These are phyloP conservation scores for Mylabris phalerata DNA, from an alignment of 1,140 invertebrate genomes.

Conservation along the genomic window DNA sequence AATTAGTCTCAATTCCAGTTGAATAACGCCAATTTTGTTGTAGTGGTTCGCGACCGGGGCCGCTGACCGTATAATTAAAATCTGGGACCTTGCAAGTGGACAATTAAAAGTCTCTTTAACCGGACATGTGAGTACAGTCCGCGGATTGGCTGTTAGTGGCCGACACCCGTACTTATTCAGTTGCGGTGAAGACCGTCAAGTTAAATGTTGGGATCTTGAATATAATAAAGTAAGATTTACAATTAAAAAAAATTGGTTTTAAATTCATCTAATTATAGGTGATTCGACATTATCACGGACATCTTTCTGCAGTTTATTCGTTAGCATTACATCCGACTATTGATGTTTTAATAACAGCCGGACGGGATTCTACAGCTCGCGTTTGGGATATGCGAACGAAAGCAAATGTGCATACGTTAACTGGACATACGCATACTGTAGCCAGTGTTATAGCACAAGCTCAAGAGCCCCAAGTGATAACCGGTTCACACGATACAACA, in stretches of 20 bases:
- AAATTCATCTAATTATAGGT: too few species aligned
- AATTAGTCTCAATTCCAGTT: too few species aligned
- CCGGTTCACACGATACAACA: constrained; percentile 76
- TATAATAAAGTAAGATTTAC: constrained; percentile 81
- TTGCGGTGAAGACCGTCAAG: constrained; percentile 98
- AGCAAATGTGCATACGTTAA: constrained; percentile 93
- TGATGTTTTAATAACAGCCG: constrained; percentile 90
- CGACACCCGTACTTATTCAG: constrained; percentile 98
- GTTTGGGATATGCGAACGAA: constrained; percentile 99
- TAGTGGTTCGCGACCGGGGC: constrained; percentile 79
- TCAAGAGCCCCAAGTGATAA: constrained; percentile 87
- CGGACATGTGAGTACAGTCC: constrained; percentile 95
- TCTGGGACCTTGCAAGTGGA: constrained; percentile 96
- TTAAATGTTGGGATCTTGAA: constrained; percentile 99
- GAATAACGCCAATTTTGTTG: too few species aligned
- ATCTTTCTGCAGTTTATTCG: constrained; percentile 94
- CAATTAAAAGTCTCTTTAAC: constrained; percentile 95
- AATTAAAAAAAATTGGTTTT: too few species aligned
- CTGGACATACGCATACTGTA: constrained; percentile 97
- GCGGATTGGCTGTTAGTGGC: constrained; percentile 88
- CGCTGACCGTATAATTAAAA: constrained; percentile 97
- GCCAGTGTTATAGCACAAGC: constrained; percentile 89
- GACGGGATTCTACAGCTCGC: constrained; percentile 89
- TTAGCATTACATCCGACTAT: constrained; percentile 92
- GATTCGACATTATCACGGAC: constrained; percentile 97